Base-by-base conservation (phyloP, 2,888 invertebrate species). In the Mythimna lalbum region DNA sequence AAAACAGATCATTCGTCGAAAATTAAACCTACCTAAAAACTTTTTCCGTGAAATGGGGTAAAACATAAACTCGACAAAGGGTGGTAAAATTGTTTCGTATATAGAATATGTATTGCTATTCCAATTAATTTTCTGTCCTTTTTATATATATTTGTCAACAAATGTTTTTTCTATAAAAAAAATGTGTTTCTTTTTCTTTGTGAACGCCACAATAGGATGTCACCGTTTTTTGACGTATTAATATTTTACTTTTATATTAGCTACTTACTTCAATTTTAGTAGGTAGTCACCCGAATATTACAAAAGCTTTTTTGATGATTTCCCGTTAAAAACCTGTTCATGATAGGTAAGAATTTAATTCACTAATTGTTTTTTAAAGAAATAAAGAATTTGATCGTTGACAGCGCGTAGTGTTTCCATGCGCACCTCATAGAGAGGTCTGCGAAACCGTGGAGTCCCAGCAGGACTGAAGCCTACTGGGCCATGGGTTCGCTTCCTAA, bases 41-140 rank as follows among this genome's bases (percentile, higher is more conserved):
- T 17, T 65, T 65, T 78, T 49, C 31, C 17, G 55, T 21, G 17
- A 4, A 61, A 63, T 56, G n/a, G 23, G n/a, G 10, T 60, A 49
- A 70, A 63, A 53, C 53, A 56, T 33, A 75, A 23, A 23, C 43
- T 17, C 27, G 14, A 53, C 63, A 69, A 73, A 64, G 36, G 23
- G 31, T 27, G 49, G 50, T 53, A 56, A 21, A 31, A 31, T 56
- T 60, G 59, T 62, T 56, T 61, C 4, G 47, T 64, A 73, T 43
- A 63, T 61, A 57, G 36, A 66, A 69, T 57, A 47, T 64, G 36
- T 73, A 66, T 73, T 66, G 66, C 27, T 50, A 61, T 73, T 66
- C 10, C 73, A 78, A 80, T 80, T 66, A 73, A 73, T 69, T 61
- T 33, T 50, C 23, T 39, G 56, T 49, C 63, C 63, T 36, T 60